A percentile compares a stretch with the other conserved stretches of the same genome.
These are phyloP conservation scores for Amblyopsis rosae DNA, from an alignment of 2,113 vertebrate species.

Conservation along the genomic window DNA sequence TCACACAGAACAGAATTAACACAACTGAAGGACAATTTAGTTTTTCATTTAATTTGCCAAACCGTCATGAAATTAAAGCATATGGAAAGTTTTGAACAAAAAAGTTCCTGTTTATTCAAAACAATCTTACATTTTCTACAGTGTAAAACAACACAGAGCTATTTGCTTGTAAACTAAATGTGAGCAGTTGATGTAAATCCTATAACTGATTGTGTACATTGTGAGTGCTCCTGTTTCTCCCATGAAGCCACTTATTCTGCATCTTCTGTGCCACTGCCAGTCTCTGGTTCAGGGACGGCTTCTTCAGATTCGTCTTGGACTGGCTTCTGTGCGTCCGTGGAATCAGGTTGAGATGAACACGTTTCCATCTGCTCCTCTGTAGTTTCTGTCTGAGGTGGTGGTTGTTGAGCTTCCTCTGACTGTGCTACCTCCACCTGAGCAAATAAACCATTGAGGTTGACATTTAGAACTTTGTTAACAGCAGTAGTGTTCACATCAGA, in stretches of 20 bases:
- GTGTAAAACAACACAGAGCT: conserved; percentile 35
- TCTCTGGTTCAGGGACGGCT: not conserved
- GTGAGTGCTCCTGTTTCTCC: conserved; percentile 1
- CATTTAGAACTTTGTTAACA: not conserved
- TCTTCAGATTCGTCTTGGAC: conserved; percentile 41
- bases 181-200: not conserved
- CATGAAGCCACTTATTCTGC: conserved; percentile 29
- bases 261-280: conserved; percentile 30
- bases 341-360: conserved; percentile 9
- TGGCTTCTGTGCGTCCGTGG: conserved; percentile 28
- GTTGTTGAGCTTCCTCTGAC: conserved; percentile 1
- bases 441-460: not conserved
- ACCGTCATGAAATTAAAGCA: conserved; percentile 1
- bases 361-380: conserved; percentile 70
- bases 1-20: too few relatives aligned
- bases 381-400: conserved; percentile 33
- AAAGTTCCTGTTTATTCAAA: not conserved
- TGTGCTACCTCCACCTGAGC: conserved; percentile 51
- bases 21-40: not conserved
- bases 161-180: not conserved
- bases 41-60: conserved; percentile 30
- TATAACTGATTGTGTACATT: conserved; percentile 10
- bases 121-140: conserved; percentile 14
- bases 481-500: too few relatives aligned
- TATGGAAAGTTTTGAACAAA: conserved; percentile 2